Evolutionary conservation across 2,113 vertebrate species (phyloP).

Genomic region (Scomber scombrus): DNA sequence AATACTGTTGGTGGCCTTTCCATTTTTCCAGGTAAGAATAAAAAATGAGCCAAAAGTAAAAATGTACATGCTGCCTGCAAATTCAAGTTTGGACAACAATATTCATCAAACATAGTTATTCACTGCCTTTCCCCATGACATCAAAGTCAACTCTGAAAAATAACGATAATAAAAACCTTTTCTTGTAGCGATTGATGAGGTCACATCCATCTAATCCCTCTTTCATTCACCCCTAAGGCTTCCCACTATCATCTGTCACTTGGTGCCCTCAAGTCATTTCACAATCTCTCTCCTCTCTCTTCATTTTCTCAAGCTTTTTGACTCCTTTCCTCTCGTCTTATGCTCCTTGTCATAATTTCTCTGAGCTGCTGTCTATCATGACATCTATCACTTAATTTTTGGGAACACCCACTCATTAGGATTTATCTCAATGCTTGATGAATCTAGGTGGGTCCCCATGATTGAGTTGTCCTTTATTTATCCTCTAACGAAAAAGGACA

Average conservation of each 20-base stretch:
- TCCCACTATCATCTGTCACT: conserved; percentile 50
- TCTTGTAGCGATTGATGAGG: conserved; percentile 47
- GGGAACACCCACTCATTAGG: conserved; percentile 11
- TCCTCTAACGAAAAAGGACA: not conserved
- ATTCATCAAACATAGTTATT: not conserved
- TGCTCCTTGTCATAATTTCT: conserved; percentile 43
- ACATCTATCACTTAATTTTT: conserved; percentile 14
- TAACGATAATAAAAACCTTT: conserved; percentile 39
- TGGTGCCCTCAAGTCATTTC: conserved; percentile 56
- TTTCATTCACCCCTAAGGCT: conserved; percentile 44
- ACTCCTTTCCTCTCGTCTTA: conserved; percentile 28
- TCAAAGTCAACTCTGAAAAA: conserved; percentile 43
- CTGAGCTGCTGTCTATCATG: conserved; percentile 27
- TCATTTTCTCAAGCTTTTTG: conserved; percentile 31
- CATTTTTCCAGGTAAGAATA: no score
- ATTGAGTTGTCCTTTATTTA: conserved; percentile 39
- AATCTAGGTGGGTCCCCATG: not conserved
- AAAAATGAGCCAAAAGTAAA: no score
- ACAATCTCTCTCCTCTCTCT: conserved; percentile 32
- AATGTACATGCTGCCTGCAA: not conserved
- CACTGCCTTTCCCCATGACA: conserved; percentile 4
- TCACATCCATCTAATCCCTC: conserved; percentile 40
- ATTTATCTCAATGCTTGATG: not conserved
- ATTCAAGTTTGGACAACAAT: conserved; percentile 3
- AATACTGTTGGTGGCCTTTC: no score